Conservation (phyloP, 1,140 invertebrate genomes). For the Octopus bimaculoides region DNA sequence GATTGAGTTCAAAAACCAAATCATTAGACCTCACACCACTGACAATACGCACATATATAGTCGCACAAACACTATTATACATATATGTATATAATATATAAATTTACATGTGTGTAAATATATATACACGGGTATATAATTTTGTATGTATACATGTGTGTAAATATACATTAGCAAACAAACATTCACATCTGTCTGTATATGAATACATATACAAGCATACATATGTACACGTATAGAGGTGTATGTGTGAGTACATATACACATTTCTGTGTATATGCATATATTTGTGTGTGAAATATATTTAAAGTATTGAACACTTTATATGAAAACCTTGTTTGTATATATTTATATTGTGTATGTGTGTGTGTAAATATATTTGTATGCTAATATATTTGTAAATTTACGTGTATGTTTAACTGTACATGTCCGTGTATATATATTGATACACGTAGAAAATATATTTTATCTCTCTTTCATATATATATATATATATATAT, state of each 20-base stretch:
- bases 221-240: not conserved
- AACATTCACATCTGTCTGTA: not conserved
- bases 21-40: no score
- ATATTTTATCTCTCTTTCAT: not conserved
- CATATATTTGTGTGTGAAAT: not conserved
- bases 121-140: no score
- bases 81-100: no score
- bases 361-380: not conserved
- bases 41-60: no score
- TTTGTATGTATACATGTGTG: no score
- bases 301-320: not conserved
- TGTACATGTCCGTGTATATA: not conserved
- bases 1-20: no score
- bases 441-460: not conserved
- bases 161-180: not conserved
- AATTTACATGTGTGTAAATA: no score
- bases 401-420: not conserved
- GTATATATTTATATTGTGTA: not conserved
- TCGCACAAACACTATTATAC: no score
- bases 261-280: not conserved
- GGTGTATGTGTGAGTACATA: not conserved
- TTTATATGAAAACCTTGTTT: not conserved
- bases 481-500: not conserved
- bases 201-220: not conserved
- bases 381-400: not conserved